Percentiles rank a stretch among this genome's conserved stretches.
Conservation (phyloP, 2,888 invertebrate genomes). For the Stenodera caucasica region DNA sequence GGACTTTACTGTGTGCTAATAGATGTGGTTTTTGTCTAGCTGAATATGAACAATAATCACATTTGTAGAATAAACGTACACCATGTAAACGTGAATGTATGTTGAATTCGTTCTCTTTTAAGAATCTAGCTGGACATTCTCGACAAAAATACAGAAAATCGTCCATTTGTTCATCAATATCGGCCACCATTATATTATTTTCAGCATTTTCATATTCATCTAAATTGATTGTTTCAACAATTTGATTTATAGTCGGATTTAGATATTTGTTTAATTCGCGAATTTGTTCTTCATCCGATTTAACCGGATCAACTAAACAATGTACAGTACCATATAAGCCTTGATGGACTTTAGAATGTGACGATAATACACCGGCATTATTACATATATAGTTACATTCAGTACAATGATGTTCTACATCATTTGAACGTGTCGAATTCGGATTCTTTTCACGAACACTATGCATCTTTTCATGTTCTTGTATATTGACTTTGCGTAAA, state of each 20-base stretch:
- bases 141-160: slow-evolving; percentile 69
- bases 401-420: slow-evolving; percentile 68
- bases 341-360: slow-evolving; percentile 76
- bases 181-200: slow-evolving; percentile 30
- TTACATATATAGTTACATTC: slow-evolving; percentile 81
- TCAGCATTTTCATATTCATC: slow-evolving; percentile 31
- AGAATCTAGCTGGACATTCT: slow-evolving; percentile 82
- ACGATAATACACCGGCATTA: slow-evolving; percentile 69
- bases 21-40: slow-evolving; percentile 72
- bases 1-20: slow-evolving; percentile 69
- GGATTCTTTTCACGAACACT: slow-evolving; percentile 52
- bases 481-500: slow-evolving; percentile 76
- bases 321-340: slow-evolving; percentile 72
- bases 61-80: slow-evolving; percentile 65
- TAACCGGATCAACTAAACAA: slow-evolving; percentile 67
- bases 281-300: slow-evolving; percentile 70
- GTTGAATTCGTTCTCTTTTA: slow-evolving; percentile 72
- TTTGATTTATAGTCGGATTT: slow-evolving; percentile 21
- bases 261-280: slow-evolving; percentile 52
- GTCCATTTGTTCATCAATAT: slow-evolving; percentile 34
- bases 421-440: slow-evolving; percentile 48
- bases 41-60: slow-evolving; percentile 77
- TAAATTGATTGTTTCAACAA: slow-evolving; percentile 32
- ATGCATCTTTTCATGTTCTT: slow-evolving; percentile 84
- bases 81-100: slow-evolving; percentile 74